Evolutionary conservation across 92 coral and sea anemone genomes (phyloP).

Genomic region (Metridium senile): DNA sequence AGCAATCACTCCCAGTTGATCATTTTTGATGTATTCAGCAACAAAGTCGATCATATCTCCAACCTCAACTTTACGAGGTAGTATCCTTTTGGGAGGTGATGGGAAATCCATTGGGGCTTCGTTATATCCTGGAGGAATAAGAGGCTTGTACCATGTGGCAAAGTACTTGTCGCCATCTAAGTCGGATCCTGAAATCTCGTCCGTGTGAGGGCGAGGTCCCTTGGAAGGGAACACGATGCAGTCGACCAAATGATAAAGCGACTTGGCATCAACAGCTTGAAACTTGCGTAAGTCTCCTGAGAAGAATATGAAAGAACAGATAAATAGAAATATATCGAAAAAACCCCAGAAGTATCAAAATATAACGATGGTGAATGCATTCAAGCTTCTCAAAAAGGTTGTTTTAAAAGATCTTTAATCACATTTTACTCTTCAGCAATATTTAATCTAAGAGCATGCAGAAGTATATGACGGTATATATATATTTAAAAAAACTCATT

Average conservation of each 20-base stretch:
- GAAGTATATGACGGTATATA: too few species aligned
- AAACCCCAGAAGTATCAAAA: too few species aligned
- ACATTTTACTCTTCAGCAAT: too few species aligned
- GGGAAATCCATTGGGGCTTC: conserved; percentile 89
- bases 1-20: conserved; percentile 92
- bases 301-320: neutral
- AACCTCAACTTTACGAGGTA: conserved; percentile 63
- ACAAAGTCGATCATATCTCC: conserved; percentile 91
- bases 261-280: conserved; percentile 79
- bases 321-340: neutral
- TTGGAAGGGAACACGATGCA: conserved; percentile 92
- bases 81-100: conserved; percentile 67
- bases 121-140: conserved; percentile 60
- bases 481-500: too few species aligned
- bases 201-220: conserved; percentile 89
- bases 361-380: too few species aligned
- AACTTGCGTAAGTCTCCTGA: conserved; percentile 92
- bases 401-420: too few species aligned
- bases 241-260: conserved; percentile 80
- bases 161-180: conserved; percentile 95
- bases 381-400: too few species aligned
- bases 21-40: conserved; percentile 83
- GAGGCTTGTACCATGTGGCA: conserved; percentile 77
- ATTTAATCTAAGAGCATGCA: too few species aligned
- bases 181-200: conserved; percentile 98